phyloP scores from a whole-genome alignment of 2,113 vertebrate species.

The Chloebia gouldiae region DNA sequence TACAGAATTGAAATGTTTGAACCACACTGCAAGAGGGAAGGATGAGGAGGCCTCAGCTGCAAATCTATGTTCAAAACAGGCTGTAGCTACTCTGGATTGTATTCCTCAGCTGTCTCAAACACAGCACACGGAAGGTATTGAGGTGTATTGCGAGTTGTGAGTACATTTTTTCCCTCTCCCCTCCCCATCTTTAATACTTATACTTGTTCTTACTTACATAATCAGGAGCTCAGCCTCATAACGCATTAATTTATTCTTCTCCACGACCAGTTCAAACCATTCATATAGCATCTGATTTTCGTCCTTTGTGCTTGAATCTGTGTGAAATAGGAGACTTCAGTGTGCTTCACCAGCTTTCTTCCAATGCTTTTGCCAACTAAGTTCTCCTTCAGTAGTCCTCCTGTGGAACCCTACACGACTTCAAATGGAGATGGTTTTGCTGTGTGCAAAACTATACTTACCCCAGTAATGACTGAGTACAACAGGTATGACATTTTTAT shows the following conservation, averaged over 20 bases:
- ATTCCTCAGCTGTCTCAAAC: background rate
- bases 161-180: background rate
- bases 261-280: conserved; percentile 92
- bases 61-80: background rate
- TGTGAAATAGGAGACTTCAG: conserved; percentile 67
- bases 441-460: background rate
- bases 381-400: background rate
- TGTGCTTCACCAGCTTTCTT: conserved; percentile 39
- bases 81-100: background rate
- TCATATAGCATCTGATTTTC: conserved; percentile 85
- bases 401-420: background rate
- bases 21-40: background rate
- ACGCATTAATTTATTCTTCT: conserved; percentile 91
- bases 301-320: conserved; percentile 79
- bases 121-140: background rate
- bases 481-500: background rate
- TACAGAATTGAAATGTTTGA: background rate
- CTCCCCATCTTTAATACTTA: background rate
- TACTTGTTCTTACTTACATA: conserved; percentile 74
- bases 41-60: background rate
- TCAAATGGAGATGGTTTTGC: background rate
- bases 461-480: background rate
- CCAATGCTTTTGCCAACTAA: background rate
- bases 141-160: background rate
- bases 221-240: conserved; percentile 90